These are phyloP conservation scores for Podiceps cristatus DNA, from an alignment of 2,113 vertebrate genomes.

Conservation along the genomic window DNA sequence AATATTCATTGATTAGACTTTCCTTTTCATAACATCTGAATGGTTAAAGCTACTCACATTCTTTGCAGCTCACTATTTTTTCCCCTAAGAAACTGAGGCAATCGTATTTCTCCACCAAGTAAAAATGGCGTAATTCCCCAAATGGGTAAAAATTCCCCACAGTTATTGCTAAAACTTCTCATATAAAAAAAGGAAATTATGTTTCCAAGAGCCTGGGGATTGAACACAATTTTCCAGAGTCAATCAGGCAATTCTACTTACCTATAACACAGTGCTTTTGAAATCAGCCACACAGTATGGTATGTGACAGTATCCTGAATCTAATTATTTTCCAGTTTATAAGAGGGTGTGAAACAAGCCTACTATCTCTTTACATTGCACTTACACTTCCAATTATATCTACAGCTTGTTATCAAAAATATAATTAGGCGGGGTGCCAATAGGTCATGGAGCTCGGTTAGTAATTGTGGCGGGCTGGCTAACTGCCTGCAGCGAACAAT, in stretches of 20 bases:
- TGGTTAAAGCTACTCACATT: background rate
- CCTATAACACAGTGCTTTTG: background rate
- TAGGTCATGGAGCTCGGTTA: background rate
- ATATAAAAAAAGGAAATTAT: constrained; percentile 21
- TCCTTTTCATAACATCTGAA: background rate
- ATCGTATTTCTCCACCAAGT: background rate
- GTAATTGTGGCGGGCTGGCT: background rate
- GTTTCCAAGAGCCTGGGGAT: background rate
- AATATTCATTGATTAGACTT: background rate
- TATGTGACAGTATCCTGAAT: background rate
- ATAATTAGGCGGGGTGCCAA: background rate
- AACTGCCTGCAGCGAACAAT: background rate
- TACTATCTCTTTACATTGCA: background rate
- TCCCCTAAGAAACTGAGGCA: background rate
- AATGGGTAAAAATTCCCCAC: background rate
- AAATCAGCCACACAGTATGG: background rate
- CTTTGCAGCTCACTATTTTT: background rate
- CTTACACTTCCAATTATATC: background rate
- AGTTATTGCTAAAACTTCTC: constrained; percentile 11
- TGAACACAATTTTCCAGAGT: constrained; percentile 22
- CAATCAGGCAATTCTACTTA: background rate
- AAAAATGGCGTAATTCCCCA: constrained; percentile 15
- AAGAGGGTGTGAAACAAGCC: background rate
- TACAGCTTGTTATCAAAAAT: background rate
- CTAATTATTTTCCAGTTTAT: constrained; percentile 6